Conservation (phyloP, 2,113 vertebrate genomes). For the Tonatia bakeri region DNA sequence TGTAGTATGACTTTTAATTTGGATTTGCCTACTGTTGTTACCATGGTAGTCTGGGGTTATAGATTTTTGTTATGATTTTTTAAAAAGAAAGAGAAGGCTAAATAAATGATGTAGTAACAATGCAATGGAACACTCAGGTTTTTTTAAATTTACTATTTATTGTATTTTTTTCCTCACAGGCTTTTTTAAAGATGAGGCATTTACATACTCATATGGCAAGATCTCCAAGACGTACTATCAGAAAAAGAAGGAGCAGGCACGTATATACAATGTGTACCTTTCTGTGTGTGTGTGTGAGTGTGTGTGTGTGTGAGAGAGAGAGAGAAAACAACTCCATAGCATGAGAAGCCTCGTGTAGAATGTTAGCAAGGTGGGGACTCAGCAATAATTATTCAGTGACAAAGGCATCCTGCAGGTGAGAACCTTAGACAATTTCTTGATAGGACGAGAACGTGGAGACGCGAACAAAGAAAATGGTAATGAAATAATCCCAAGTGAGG, state of each 20-base stretch:
- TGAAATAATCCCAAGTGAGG: background rate
- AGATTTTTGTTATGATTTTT: background rate
- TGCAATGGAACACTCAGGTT: background rate
- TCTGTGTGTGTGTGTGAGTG: background rate
- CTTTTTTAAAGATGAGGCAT: background rate
- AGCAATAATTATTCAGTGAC: background rate
- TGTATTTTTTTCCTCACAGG: too few relatives aligned
- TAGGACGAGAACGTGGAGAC: background rate
- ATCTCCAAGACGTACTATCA: background rate
- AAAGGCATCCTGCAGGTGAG: background rate
- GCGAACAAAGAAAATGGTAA: background rate
- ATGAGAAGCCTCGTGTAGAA: background rate
- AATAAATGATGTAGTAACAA: background rate
- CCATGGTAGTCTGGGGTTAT: background rate
- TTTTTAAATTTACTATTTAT: too few relatives aligned
- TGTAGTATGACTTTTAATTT: background rate
- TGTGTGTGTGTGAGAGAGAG: background rate
- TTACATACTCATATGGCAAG: background rate
- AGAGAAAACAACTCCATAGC: background rate
- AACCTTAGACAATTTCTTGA: background rate
- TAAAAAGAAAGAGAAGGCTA: background rate
- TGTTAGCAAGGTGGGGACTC: background rate
- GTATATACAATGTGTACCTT: too few relatives aligned
- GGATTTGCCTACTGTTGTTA: background rate
- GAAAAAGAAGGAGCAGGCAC: background rate